phyloP scores from a whole-genome alignment of 1,140 invertebrate species.

The Potamilus streckersoni region DNA sequence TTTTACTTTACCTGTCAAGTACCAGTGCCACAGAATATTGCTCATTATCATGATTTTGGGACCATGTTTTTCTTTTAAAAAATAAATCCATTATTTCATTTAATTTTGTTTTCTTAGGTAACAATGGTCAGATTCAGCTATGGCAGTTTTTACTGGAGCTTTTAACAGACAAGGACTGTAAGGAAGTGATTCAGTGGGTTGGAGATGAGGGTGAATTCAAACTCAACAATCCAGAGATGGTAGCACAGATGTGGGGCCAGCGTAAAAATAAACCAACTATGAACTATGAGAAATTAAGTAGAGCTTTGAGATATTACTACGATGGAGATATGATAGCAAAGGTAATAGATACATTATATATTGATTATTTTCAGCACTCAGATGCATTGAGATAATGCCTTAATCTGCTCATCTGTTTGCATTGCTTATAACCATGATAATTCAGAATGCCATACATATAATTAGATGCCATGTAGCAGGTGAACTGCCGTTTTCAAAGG shows the following conservation, averaged over 20 bases:
- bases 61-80: conserved; percentile 1
- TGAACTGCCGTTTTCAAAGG: too few relatives aligned
- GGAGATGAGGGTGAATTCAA: conserved; percentile 99
- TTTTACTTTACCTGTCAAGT: too few relatives aligned
- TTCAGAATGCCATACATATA: too few relatives aligned
- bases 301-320: conserved; percentile 97
- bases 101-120: conserved; percentile 63
- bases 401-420: too few relatives aligned
- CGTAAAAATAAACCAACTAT: conserved; percentile 99
- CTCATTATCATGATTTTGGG: neutral
- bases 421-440: too few relatives aligned
- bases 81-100: neutral
- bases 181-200: conserved; percentile 83
- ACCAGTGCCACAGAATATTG: neutral
- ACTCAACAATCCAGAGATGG: conserved; percentile 97
- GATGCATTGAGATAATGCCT: too few relatives aligned
- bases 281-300: conserved; percentile 98
- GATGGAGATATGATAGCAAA: conserved; percentile 99
- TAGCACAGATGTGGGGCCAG: conserved; percentile 95
- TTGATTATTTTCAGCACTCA: neutral
- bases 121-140: conserved; percentile 97
- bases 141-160: conserved; percentile 99
- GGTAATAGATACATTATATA: conserved; percentile 40
- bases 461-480: too few relatives aligned
- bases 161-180: conserved; percentile 77